Conservation (phyloP, 2,888 invertebrate genomes). For the Hypolimnas misippus region DNA sequence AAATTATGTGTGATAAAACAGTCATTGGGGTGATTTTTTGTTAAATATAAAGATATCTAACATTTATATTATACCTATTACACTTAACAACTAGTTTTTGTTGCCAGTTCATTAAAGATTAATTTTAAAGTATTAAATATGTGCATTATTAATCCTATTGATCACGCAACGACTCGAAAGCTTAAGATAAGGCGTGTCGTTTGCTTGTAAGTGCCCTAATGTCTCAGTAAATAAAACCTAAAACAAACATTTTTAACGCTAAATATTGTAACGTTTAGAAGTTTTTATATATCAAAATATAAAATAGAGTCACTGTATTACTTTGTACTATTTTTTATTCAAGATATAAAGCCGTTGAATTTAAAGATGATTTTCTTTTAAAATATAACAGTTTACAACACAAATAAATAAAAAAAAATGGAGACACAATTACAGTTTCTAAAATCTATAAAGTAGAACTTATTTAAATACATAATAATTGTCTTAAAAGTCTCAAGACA, state of each 20-base stretch:
- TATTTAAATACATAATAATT: too few relatives aligned
- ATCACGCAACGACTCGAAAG: not conserved
- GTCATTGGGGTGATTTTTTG: slow-evolving; percentile 5
- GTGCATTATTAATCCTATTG: slow-evolving; percentile 5
- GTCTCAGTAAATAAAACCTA: not conserved
- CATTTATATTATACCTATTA: slow-evolving; percentile 9
- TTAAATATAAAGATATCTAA: slow-evolving; percentile 3
- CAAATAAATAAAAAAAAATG: not conserved
- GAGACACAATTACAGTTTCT: too few relatives aligned
- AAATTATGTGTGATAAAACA: not conserved
- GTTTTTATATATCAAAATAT: too few relatives aligned
- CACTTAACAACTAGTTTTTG: slow-evolving; percentile 2
- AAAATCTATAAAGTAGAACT: too few relatives aligned
- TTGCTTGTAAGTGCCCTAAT: not conserved
- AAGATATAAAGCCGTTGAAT: too few relatives aligned
- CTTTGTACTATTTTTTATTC: too few relatives aligned
- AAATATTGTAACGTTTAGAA: not conserved
- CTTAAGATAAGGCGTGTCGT: not conserved
- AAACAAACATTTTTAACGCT: not conserved
- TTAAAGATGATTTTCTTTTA: too few relatives aligned
- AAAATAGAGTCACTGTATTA: too few relatives aligned
- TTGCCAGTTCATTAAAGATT: slow-evolving; percentile 8
- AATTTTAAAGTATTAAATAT: slow-evolving; percentile 8
- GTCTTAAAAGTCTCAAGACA: not conserved
- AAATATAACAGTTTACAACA: not conserved